Evolutionary conservation across 2,888 invertebrate species (phyloP), one percentile per base, ranked within the genome.

Genomic region (Acheta domesticus): DNA sequence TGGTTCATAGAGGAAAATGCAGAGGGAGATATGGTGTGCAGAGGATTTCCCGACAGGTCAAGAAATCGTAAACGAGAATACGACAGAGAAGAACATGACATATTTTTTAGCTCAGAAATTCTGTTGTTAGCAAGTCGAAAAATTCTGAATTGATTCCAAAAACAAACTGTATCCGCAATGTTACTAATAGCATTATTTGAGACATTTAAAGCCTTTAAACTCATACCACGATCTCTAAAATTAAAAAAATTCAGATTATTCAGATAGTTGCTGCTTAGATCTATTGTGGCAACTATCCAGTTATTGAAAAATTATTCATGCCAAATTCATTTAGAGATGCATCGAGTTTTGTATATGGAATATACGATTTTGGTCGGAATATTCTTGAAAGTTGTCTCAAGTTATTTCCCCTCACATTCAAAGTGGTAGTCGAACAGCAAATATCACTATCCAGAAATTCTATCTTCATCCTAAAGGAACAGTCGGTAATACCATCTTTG

Each of bases 211-310:
- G 16, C 16, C 14, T 1, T 62, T 3, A n/a, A 62, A 14, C 0
- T 8, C 3, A 8, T 36, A 8, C 12, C 14, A n/a, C 0, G 5
- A 5, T 0, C 1, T 62, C 4, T 4, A 19, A 19, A 5, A 5
- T 3, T 5, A 62, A 62, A 5, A 62, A 62, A 62, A 12, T n/a
- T 62, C 62, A 62, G 5, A 12, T 62, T n/a, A 12, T 62, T 62
- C 16, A 62, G 16, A 8, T 62, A 19, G n/a, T 62, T 62, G 3
- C n/a, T 62, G n/a, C 62, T 62, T 19, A 62, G 14, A 62, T 62
- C 62, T 62, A 62, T 8, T 3, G 0, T 4, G 1, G 11, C 8
- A 62, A 62, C 16, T 14, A 0, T 5, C 4, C 1, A 0, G 1
- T 19, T 19, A 14, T 1, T 4, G 62, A 36, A 36, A 36, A 36